phyloP scores from a whole-genome alignment of 53 echinoderm and acorn worm genomes.

The Holothuria scabra region DNA sequence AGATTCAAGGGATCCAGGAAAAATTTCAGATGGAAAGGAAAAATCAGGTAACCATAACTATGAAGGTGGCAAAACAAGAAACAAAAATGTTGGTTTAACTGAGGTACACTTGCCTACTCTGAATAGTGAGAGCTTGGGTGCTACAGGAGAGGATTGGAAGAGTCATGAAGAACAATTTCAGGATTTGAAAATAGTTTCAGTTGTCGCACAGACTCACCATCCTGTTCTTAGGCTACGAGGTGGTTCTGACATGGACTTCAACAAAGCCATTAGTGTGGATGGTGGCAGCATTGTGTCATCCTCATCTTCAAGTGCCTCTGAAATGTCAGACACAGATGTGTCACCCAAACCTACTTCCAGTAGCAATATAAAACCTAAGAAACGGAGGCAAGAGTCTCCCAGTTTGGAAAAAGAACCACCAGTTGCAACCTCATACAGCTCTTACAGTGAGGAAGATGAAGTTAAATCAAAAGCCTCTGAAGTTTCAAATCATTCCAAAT shows the following conservation, averaged over 20 bases:
- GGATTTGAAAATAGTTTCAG: background rate
- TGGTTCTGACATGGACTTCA: conserved; percentile 9
- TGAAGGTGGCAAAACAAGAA: background rate
- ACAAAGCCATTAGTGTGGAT: background rate
- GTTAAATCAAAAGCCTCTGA: too few species aligned
- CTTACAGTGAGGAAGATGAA: too few species aligned
- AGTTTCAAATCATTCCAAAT: too few species aligned
- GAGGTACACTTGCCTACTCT: background rate
- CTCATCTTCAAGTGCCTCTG: conserved; percentile 38
- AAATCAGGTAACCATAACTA: background rate
- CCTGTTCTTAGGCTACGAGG: conserved; percentile 28
- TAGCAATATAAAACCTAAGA: too few species aligned
- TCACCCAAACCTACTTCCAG: too few species aligned
- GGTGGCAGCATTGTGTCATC: background rate
- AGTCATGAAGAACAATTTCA: background rate
- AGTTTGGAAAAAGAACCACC: too few species aligned
- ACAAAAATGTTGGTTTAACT: background rate
- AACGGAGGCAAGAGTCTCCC: too few species aligned
- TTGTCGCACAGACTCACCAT: background rate
- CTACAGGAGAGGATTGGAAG: too few species aligned
- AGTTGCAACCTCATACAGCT: too few species aligned
- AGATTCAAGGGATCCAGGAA: background rate
- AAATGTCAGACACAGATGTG: conserved; percentile 22
- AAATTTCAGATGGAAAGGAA: background rate
- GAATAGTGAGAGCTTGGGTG: too few species aligned